A percentile compares a stretch with the other conserved stretches of the same genome.
phyloP scores from a whole-genome alignment of 2,113 vertebrate genomes.

The Lota lota region DNA sequence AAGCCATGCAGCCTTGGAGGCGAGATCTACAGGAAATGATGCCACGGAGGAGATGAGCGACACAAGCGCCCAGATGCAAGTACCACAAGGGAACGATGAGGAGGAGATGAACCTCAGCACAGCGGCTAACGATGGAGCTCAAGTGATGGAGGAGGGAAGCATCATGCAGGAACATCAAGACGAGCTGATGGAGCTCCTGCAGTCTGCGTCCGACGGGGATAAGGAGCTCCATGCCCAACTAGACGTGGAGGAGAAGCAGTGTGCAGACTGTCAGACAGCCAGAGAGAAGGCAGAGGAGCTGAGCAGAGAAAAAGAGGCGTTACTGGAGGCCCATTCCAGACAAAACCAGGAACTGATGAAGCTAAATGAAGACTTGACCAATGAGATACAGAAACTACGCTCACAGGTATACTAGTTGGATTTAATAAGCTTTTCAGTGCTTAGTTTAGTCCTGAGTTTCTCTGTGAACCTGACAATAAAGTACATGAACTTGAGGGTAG shows the following conservation, averaged over 20 bases:
- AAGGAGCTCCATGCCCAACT: conserved; percentile 68
- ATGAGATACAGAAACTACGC: conserved; percentile 75
- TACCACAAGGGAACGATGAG: conserved; percentile 63
- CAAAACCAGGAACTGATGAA: conserved; percentile 1
- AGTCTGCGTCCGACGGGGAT: conserved; percentile 57
- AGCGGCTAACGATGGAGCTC: not conserved
- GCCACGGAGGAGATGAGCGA: conserved; percentile 29
- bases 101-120: not conserved
- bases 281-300: conserved; percentile 71
- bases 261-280: too few relatives aligned
- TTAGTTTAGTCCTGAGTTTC: not conserved
- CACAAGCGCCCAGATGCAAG: conserved; percentile 76
- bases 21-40: not conserved
- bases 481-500: not conserved
- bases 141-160: not conserved
- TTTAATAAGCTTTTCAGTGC: not conserved
- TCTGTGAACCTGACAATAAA: not conserved
- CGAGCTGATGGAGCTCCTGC: conserved; percentile 45
- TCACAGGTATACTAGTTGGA: conserved; percentile 72
- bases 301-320: conserved; percentile 68
- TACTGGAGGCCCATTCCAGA: conserved; percentile 42
- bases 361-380: conserved; percentile 80
- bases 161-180: conserved; percentile 43
- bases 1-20: too few relatives aligned
- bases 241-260: conserved; percentile 38